These are phyloP conservation scores for Endomychus coccineus DNA, from an alignment of 2,888 invertebrate genomes.

Conservation along the genomic window DNA sequence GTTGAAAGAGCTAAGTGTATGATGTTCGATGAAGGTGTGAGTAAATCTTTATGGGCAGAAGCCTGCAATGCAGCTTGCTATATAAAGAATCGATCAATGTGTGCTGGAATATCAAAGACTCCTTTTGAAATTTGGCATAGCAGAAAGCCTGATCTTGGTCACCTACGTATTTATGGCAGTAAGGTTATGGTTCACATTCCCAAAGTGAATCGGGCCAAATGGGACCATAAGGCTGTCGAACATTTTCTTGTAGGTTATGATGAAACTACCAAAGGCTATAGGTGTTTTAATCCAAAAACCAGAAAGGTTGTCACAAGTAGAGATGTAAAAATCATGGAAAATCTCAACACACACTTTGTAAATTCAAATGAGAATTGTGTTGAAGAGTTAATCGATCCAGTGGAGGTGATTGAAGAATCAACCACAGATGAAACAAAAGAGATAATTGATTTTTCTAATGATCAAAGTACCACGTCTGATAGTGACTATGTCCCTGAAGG, in stretches of 20 bases:
- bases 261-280: conserved; percentile 21
- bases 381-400: too few relatives aligned
- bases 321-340: too few relatives aligned
- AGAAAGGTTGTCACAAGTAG: too few relatives aligned
- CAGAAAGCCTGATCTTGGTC: conserved; percentile 20
- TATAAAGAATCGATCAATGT: neutral
- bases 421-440: too few relatives aligned
- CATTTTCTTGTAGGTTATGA: conserved; percentile 20
- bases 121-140: conserved; percentile 1
- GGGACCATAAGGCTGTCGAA: conserved; percentile 18
- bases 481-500: too few relatives aligned
- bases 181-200: conserved; percentile 21
- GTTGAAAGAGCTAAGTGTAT: conserved; percentile 23
- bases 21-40: conserved; percentile 16
- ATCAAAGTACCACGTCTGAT: too few relatives aligned
- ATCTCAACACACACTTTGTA: too few relatives aligned
- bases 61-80: conserved; percentile 18
- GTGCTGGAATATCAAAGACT: conserved; percentile 1
- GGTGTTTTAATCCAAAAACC: conserved; percentile 14
- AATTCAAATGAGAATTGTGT: too few relatives aligned
- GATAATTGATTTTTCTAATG: too few relatives aligned
- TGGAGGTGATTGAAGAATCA: too few relatives aligned
- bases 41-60: conserved; percentile 18
- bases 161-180: conserved; percentile 22
- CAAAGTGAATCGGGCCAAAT: conserved; percentile 17